Evolutionary conservation across 2,797 vertebrate species (phyloP), one percentile per base, ranked within the genome.

Genomic region (Triplophysa yarkandensis): DNA sequence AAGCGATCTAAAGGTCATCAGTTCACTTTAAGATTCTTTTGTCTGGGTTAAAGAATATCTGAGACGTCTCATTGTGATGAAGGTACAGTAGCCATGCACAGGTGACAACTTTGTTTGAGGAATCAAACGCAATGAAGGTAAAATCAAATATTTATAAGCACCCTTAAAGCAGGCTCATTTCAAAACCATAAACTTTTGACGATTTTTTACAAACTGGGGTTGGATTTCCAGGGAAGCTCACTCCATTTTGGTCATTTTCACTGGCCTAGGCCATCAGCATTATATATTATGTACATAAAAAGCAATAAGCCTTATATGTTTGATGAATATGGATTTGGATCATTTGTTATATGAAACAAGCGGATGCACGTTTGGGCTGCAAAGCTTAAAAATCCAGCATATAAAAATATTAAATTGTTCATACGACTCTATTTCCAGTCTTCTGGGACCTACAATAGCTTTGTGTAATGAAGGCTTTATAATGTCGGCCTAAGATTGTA

Each of bases 1-100:
- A 36, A n/a, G n/a, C n/a, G 23, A 41, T 6, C 21, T 63, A 27
- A 63, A 63, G 46, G 30, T 68, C 14, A 70, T 46, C 25, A 14
- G 36, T 43, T 69, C 27, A 14, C 25, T 43, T 25, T 11, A 5
- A 41, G 32, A 27, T 32, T 32, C 27, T 52, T 67, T 25, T 10
- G 8, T 17, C 46, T 50, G 46, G 46, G 19, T 25, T 14, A 7
- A 25, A 27, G 19, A 67, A 67, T 36, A 14, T 30, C 30, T 25
- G 46, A 36, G n/a, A 28, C 19, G 44, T 23, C 17, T 25, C 7
- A 2, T 46, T 17, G 30, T 34, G n/a, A 36, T 25, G 13, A 32
- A 25, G 19, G 28, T 66, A 4, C 28, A 43, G n/a, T 8, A 2
- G 46, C 8, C 23, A 6, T n/a, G 44, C 30, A 41, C 10, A n/a